Conservation (phyloP, 2,113 vertebrate genomes). For the Hydropotes inermis region DNA sequence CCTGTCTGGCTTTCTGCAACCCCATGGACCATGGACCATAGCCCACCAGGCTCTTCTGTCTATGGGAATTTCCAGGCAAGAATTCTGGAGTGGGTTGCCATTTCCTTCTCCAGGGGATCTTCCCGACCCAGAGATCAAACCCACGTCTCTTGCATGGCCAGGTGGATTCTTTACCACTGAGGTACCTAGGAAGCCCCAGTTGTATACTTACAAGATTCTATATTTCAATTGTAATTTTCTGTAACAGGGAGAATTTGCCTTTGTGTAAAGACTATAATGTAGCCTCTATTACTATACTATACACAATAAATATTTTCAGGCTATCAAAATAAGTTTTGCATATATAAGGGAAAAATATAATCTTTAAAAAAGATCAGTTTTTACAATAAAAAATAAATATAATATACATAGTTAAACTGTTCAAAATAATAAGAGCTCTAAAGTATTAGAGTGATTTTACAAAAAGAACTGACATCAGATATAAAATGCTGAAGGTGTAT, state of each 20-base stretch:
- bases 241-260: neutral
- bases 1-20: neutral
- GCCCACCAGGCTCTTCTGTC: neutral
- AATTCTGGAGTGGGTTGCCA: neutral
- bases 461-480: neutral
- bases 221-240: neutral
- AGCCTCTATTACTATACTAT: neutral
- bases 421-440: neutral
- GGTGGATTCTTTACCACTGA: neutral
- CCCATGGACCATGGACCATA: neutral
- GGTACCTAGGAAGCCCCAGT: neutral
- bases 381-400: neutral
- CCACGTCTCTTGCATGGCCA: neutral
- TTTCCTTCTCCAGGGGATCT: neutral
- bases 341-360: neutral
- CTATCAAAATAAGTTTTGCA: neutral
- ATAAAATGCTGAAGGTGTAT: neutral
- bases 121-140: neutral
- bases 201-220: neutral
- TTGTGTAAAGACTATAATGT: neutral
- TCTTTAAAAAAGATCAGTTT: neutral
- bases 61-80: neutral
- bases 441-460: neutral
- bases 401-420: neutral
- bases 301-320: neutral